Percentiles rank a stretch among this genome's conserved stretches.
These are phyloP conservation scores for Antheraea mylitta DNA, from an alignment of 1,140 invertebrate genomes.

Conservation along the genomic window DNA sequence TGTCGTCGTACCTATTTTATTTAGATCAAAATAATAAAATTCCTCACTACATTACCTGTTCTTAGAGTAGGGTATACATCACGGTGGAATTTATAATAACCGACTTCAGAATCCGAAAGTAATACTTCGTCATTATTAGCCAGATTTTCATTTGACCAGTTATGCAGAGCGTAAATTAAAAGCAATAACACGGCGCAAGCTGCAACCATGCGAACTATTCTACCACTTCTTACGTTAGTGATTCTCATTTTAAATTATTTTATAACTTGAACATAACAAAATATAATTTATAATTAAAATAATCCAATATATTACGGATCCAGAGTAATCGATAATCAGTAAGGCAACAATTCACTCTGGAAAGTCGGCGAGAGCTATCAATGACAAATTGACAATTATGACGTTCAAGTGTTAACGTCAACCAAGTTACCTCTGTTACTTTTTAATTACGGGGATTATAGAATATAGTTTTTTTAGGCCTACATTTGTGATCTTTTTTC, in stretches of 20 bases:
- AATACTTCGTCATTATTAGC: conserved; percentile 32
- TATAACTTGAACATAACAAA: conserved; percentile 31
- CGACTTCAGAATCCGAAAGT: conserved; percentile 33
- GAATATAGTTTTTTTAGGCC: too few species aligned
- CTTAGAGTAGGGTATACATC: conserved; percentile 60
- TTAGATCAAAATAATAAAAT: conserved; percentile 9
- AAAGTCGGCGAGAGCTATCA: too few species aligned
- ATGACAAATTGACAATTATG: too few species aligned
- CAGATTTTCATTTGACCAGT: conserved; percentile 51
- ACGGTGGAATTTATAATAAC: conserved; percentile 54
- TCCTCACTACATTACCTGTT: conserved; percentile 31
- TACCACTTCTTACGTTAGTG: conserved; percentile 65
- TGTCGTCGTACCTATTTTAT: conserved; percentile 24
- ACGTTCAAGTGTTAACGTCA: too few species aligned
- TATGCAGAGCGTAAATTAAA: conserved; percentile 63
- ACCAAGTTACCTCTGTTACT: too few species aligned
- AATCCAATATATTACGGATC: too few species aligned
- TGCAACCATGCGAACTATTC: conserved; percentile 54
- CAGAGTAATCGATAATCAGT: too few species aligned
- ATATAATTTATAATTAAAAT: conserved; percentile 1
- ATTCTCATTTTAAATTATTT: conserved; percentile 56
- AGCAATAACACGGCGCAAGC: conserved; percentile 52
- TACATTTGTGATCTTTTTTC: too few species aligned
- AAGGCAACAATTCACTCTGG: too few species aligned
- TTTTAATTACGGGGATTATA: too few species aligned